phyloP scores from a whole-genome alignment of 37 sponge, comb jelly and placozoan species.

The Lycopodina hypogea region DNA sequence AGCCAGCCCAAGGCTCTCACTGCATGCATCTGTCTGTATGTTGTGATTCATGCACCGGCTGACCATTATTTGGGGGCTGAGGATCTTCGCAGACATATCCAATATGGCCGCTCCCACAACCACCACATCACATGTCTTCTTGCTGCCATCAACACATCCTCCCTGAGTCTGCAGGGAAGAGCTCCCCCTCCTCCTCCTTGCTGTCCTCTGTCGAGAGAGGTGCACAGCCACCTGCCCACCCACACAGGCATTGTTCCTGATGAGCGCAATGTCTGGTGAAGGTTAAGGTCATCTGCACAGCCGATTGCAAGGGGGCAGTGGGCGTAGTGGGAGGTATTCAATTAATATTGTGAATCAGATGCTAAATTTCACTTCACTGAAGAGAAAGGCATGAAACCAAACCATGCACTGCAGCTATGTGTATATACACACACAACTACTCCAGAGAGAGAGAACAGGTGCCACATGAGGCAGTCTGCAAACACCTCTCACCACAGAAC shows the following conservation, averaged over 20 bases:
- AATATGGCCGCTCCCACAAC: slow-evolving; percentile 77
- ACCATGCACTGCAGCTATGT: no score
- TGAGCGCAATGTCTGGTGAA: slow-evolving; percentile 87
- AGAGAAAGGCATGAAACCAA: no score
- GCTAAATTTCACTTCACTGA: no score
- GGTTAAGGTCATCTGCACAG: not conserved
- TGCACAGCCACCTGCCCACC: slow-evolving; percentile 82
- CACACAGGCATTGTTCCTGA: slow-evolving; percentile 86
- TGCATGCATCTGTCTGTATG: no score
- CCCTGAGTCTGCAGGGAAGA: not conserved
- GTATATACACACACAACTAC: no score
- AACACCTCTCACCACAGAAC: no score
- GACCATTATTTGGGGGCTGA: slow-evolving; percentile 10
- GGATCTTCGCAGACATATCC: slow-evolving; percentile 57
- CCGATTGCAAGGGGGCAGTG: not conserved
- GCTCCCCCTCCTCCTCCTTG: not conserved
- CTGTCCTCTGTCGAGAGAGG: slow-evolving; percentile 17
- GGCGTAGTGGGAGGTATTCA: no score
- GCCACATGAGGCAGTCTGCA: no score
- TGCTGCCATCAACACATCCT: not conserved
- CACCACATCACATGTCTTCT: slow-evolving; percentile 44
- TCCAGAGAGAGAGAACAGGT: no score
- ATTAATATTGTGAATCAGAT: no score
- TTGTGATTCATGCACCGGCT: not conserved
- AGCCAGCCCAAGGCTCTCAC: no score